Base-by-base conservation (phyloP, 92 coral and sea anemone species). In the Palythoa heliodiscus region DNA sequence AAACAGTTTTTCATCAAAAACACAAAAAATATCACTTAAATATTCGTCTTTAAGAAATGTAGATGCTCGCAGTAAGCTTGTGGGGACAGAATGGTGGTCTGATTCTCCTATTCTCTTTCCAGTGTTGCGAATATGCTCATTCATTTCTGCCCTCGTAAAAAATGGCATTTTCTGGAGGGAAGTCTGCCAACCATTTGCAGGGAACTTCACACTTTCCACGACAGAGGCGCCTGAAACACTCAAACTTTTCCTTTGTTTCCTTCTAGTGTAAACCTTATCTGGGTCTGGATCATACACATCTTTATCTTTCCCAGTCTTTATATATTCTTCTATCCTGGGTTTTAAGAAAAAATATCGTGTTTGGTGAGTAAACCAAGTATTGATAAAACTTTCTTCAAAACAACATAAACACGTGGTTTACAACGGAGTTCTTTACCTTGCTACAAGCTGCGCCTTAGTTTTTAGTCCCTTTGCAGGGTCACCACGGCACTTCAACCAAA, bases 31-130 rank as follows among this genome's bases (percentile, higher is more conserved):
- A 3, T 88, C 89, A 50, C 76, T 17, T 7, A 91, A 73, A 50
- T 91, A 91, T 63, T 91, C 80, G 47, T 91, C 89, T 14, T 85
- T 69, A 37, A 91, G 75, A 78, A 91, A 91, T 13, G 88, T 77
- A 64, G 78, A 83, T 3, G 89, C 93, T 79, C 85, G 84, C 52
- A 19, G 75, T 8, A 84, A 63, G n/a, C 82, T 48, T 29, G 87
- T 76, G 52, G 84, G 91, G 29, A 88, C 86, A 7, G 88, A 85
- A 66, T 84, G 91, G 40, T 88, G 71, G 40, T 88, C 88, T 39
- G 53, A 35, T 40, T 82, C 73, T 39, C 75, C 88, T 2, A 84
- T 70, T 69, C 72, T 52, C 74, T 88, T 85, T 11, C 92, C 92
- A 5, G 89, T 76, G 60, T 86, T 75, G 8, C 50, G 61, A 4